These are phyloP conservation scores for Grus americana DNA, from an alignment of 2,113 vertebrate genomes.

Conservation along the genomic window DNA sequence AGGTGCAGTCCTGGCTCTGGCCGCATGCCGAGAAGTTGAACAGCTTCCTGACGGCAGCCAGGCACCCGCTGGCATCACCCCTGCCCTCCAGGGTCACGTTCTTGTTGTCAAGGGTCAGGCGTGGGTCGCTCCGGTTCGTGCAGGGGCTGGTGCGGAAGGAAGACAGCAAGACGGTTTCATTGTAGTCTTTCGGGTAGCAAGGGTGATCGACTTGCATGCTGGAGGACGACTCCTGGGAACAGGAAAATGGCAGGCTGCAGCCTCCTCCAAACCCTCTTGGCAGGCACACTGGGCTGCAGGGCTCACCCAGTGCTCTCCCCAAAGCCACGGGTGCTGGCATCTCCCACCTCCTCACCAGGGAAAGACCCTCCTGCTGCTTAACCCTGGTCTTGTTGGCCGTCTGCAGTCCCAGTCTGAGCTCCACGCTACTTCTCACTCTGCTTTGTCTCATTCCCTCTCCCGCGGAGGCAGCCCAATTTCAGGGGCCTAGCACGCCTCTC, in stretches of 20 bases:
- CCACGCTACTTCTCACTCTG: background rate
- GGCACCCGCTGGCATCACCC: conserved; percentile 52
- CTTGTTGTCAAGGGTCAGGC: rapidly evolving
- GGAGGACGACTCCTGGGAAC: background rate
- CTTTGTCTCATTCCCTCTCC: background rate
- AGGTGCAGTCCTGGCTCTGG: conserved; percentile 59
- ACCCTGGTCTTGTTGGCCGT: background rate
- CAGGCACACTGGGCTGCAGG: rapidly evolving
- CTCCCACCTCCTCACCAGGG: background rate
- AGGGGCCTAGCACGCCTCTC: background rate
- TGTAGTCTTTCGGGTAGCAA: conserved; percentile 74
- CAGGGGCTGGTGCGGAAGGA: conserved; percentile 73
- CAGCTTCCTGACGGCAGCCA: conserved; percentile 43
- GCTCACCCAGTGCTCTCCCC: background rate
- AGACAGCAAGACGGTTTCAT: background rate
- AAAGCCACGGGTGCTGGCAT: rapidly evolving
- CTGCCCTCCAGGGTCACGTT: conserved; percentile 65
- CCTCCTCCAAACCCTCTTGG: background rate
- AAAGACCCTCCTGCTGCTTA: background rate
- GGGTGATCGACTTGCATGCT: conserved; percentile 46
- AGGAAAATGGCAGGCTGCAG: background rate
- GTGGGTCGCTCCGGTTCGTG: background rate
- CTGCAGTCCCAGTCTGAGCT: background rate
- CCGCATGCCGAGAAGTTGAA: conserved; percentile 66
- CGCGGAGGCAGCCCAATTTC: background rate